A percentile compares a stretch with the other conserved stretches of the same genome.
phyloP scores from a whole-genome alignment of 1,140 invertebrate species.

The Drosophila rhopaloa region DNA sequence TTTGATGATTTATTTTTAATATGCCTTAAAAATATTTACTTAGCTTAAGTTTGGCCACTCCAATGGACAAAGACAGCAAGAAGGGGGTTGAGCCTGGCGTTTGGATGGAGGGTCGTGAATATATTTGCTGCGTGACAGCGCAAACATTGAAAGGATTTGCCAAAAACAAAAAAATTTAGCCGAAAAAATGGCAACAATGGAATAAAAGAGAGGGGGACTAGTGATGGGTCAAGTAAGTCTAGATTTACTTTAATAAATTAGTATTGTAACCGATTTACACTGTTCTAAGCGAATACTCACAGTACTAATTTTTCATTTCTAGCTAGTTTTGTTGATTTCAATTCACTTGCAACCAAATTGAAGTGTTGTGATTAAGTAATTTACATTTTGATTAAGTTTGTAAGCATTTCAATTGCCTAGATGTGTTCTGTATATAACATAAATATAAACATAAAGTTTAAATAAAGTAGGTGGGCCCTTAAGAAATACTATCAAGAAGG shows the following conservation, averaged over 20 bases:
- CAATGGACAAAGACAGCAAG: not conserved
- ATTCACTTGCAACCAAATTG: no score
- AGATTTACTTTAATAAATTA: constrained; percentile 1
- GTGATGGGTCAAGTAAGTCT: constrained; percentile 13
- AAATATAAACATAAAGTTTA: no score
- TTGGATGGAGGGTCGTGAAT: constrained; percentile 27
- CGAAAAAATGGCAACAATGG: constrained; percentile 36
- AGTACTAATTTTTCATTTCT: no score
- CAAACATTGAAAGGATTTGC: constrained; percentile 81
- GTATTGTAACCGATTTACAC: not conserved
- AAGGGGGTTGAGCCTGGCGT: not conserved
- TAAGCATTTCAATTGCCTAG: not conserved
- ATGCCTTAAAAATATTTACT: constrained; percentile 79
- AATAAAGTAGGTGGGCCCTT: no score
- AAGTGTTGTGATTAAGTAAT: no score
- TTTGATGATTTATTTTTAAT: constrained; percentile 80
- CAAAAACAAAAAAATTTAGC: constrained; percentile 52
- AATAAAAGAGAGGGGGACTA: constrained; percentile 8
- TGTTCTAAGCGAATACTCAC: no score
- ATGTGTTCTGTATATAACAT: no score
- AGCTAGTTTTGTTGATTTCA: no score
- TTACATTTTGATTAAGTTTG: no score
- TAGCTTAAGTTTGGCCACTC: constrained; percentile 59
- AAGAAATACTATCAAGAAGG: no score
- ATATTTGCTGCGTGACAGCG: constrained; percentile 72